phyloP scores from a whole-genome alignment of 1,140 invertebrate genomes.

The Sinella curviseta region DNA sequence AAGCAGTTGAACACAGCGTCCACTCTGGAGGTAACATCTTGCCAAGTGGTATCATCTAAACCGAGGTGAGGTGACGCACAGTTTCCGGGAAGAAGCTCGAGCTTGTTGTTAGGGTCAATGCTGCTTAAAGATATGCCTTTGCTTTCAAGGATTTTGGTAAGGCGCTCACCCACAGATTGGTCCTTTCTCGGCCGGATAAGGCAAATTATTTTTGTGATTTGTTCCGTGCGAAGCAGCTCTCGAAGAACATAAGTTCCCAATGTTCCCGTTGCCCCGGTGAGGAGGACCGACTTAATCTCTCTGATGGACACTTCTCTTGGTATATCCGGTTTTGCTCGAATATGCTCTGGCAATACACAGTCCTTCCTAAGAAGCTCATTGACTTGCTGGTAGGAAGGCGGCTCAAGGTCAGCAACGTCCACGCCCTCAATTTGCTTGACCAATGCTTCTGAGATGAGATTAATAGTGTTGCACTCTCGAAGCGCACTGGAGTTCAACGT shows the following conservation, averaged over 20 bases:
- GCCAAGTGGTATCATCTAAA: neutral
- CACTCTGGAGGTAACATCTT: neutral
- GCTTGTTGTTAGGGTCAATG: neutral
- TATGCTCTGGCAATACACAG: neutral
- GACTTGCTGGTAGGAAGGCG: neutral
- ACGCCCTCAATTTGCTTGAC: neutral
- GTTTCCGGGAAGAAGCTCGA: neutral
- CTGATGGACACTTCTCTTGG: neutral
- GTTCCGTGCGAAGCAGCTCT: neutral
- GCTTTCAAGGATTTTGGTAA: neutral
- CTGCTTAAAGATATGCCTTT: neutral
- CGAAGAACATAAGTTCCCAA: neutral
- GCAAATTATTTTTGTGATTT: neutral
- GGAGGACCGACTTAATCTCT: neutral
- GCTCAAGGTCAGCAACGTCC: neutral
- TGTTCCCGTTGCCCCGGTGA: constrained; percentile 8
- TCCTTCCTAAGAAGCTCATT: neutral
- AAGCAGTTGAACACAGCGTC: neutral
- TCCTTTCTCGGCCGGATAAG: neutral
- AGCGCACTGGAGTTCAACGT: neutral
- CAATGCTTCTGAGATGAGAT: neutral
- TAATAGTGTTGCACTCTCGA: neutral
- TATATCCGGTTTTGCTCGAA: neutral
- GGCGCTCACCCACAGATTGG: neutral
- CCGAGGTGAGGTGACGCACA: neutral